Evolutionary conservation across 2,797 vertebrate species (phyloP), one percentile per base, ranked within the genome.

Genomic region (Clarias pachynema): DNA sequence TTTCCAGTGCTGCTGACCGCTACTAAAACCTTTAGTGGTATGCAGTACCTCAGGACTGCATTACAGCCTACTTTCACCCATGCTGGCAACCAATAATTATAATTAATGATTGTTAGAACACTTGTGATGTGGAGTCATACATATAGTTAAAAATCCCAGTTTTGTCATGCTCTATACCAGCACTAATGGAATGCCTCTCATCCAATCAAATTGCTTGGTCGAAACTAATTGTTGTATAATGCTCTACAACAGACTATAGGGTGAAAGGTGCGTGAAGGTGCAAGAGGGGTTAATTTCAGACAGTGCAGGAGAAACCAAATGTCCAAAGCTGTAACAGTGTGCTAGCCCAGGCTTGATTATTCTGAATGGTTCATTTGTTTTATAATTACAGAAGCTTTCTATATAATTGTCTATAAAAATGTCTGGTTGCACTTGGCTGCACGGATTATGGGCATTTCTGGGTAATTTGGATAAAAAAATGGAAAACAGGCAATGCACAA

Each of bases 401-500:
- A 37, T 75, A 57, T 60, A n/a, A 34, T 34, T 78, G 31, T 60
- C 57, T 60, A 14, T 62, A 37, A 22, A 60, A 37, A 4, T 78
- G 37, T 7, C 22, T n/a, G 75, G 29, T 37, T 78, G 12, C 31
- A 78, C 22, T 15, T 37, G 7, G 57, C 31, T 59, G n/a, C 0
- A 0, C 0, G 53, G 18, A 37, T 24, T 60, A 24, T 60, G 5
- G 26, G 3, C 29, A 60, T 60, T 78, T 34, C 57, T 78, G 12
- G 24, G 57, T 14, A 5, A 34, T 44, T 34, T 57, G 16, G 26
- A 31, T 26, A n/a, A 9, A 63, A 26, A 12, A n/a, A 5, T 29
- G 49, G 16, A 56, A 56, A 75, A 31, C 72, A 74, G 72, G n/a
- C 72, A 59, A 14, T 78, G 34, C 53, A 49, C 26, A 79, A 60